Conservation (phyloP, 30 jellyfish, hydroid and myxozoan genomes). For the Sanderia malayensis region DNA sequence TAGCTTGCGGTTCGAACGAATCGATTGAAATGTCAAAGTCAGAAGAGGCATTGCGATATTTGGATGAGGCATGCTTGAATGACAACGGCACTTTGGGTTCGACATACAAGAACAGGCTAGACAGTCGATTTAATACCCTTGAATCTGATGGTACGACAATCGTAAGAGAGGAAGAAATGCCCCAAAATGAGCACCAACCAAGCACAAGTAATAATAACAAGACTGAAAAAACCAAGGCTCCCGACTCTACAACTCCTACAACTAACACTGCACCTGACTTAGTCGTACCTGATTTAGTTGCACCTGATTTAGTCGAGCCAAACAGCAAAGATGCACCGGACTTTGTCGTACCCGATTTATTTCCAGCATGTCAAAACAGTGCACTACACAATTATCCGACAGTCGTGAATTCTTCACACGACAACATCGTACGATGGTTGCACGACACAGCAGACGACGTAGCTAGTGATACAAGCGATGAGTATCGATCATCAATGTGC, state of each 20-base stretch:
- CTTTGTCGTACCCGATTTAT: not conserved
- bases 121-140: conserved; percentile 31
- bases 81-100: conserved; percentile 22
- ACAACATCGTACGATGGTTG: conserved; percentile 54
- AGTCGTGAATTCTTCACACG: conserved; percentile 26
- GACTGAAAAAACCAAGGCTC: not conserved
- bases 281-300: not conserved
- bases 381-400: not conserved
- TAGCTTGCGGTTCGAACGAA: conserved; percentile 38
- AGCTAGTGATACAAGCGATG: conserved; percentile 50
- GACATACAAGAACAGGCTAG: conserved; percentile 35
- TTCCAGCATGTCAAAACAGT: not conserved
- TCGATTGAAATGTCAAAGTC: conserved; percentile 11
- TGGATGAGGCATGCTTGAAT: not conserved
- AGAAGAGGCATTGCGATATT: not conserved
- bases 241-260: not conserved
- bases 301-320: not conserved
- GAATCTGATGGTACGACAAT: conserved; percentile 27
- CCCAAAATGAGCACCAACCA: conserved; percentile 3
- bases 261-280: not conserved
- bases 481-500: conserved; percentile 9
- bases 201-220: not conserved
- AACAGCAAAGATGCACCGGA: not conserved
- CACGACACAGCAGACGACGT: conserved; percentile 43
- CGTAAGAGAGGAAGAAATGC: not conserved